Conservation (phyloP, 2,888 invertebrate species). For the Schrankia costaestrigalis region DNA sequence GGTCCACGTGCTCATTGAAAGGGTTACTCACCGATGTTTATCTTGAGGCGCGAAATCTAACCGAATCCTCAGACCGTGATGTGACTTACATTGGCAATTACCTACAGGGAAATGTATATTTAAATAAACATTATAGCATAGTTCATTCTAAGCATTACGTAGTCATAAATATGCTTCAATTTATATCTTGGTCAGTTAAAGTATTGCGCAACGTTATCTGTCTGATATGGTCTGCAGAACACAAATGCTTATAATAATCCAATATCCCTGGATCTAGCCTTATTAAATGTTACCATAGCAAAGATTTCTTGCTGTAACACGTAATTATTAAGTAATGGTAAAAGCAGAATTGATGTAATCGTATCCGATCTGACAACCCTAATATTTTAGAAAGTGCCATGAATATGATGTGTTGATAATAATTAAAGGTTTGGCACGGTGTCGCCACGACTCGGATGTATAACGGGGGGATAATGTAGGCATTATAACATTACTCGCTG, state of each 20-base stretch:
- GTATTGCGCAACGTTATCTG: slow-evolving; percentile 30
- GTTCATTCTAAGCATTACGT: slow-evolving; percentile 11
- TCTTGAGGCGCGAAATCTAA: slow-evolving; percentile 66
- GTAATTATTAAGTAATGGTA: slow-evolving; percentile 8
- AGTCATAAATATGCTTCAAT: slow-evolving; percentile 15
- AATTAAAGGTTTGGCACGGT: slow-evolving; percentile 76
- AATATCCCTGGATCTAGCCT: slow-evolving; percentile 7
- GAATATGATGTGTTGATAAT: slow-evolving; percentile 81
- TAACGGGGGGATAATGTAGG: slow-evolving; percentile 71
- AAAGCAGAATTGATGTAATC: slow-evolving; percentile 10
- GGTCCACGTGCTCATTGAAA: slow-evolving; percentile 63
- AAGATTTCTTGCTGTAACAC: slow-evolving; percentile 3
- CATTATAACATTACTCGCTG: slow-evolving; percentile 76
- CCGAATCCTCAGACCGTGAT: slow-evolving; percentile 56
- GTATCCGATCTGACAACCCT: slow-evolving; percentile 54
- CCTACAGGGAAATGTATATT: slow-evolving; percentile 28
- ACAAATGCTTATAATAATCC: slow-evolving; percentile 12
- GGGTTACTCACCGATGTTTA: slow-evolving; percentile 69
- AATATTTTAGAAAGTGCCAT: slow-evolving; percentile 59
- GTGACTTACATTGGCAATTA: slow-evolving; percentile 34
- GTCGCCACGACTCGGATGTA: slow-evolving; percentile 61
- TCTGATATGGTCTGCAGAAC: slow-evolving; percentile 24
- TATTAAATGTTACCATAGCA: slow-evolving; percentile 15
- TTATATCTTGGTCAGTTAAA: slow-evolving; percentile 26
- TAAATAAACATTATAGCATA: slow-evolving; percentile 24